Conservation (phyloP, 2,888 invertebrate genomes). For the Coecobrya sp. region DNA sequence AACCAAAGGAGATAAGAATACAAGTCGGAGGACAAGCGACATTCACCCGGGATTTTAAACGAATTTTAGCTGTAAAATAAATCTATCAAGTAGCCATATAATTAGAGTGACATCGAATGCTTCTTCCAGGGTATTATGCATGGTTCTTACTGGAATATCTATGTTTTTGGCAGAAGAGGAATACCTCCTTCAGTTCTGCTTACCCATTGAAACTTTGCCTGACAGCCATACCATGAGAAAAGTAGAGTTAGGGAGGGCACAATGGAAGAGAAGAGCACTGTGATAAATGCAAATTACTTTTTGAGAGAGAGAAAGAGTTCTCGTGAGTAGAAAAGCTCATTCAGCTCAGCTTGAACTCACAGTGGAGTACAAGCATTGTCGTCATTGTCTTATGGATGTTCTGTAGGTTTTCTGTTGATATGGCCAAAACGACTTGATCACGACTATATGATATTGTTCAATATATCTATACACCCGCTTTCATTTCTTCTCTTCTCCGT, state of each 20-base stretch:
- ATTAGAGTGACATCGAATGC: slow-evolving; percentile 69
- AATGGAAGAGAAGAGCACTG: slow-evolving; percentile 52
- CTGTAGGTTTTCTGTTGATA: background rate
- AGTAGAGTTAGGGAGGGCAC: slow-evolving; percentile 18
- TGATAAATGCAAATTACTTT: slow-evolving; percentile 85
- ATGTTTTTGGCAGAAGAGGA: slow-evolving; percentile 52
- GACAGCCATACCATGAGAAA: slow-evolving; percentile 47
- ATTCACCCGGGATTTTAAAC: slow-evolving; percentile 80
- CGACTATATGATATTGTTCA: background rate
- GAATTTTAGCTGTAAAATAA: slow-evolving; percentile 77
- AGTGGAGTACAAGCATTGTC: background rate
- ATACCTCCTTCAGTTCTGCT: slow-evolving; percentile 23
- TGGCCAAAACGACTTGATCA: background rate
- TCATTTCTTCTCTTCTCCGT: slow-evolving; percentile 36
- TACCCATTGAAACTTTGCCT: too few relatives aligned
- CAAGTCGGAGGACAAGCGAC: slow-evolving; percentile 69
- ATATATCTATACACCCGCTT: slow-evolving; percentile 28
- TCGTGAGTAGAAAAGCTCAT: slow-evolving; percentile 27
- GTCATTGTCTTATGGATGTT: slow-evolving; percentile 15
- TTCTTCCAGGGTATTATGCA: background rate
- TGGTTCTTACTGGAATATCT: slow-evolving; percentile 45
- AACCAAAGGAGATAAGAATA: slow-evolving; percentile 3
- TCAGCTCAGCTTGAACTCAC: slow-evolving; percentile 24
- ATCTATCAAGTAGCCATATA: slow-evolving; percentile 78
- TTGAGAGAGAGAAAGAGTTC: slow-evolving; percentile 60